These are phyloP conservation scores for Loxodonta africana DNA, from an alignment of 2,113 vertebrate genomes.

Conservation along the genomic window DNA sequence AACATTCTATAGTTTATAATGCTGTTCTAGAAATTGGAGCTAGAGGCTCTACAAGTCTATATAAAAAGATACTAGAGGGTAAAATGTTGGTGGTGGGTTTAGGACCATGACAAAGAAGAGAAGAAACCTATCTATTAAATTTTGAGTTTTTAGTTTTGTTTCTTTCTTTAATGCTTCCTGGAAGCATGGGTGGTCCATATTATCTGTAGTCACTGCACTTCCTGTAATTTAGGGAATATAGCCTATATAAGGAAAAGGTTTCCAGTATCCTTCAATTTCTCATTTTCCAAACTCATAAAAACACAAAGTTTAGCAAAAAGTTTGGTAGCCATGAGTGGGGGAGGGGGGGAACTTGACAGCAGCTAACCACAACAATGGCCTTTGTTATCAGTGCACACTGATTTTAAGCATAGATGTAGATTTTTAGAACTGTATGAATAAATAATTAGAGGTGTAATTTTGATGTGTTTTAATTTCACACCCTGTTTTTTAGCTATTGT, in stretches of 20 bases:
- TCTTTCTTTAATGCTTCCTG: neutral
- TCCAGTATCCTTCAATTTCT: neutral
- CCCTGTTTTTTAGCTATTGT: neutral
- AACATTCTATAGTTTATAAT: neutral
- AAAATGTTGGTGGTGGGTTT: neutral
- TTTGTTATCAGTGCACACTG: neutral
- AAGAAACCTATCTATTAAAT: neutral
- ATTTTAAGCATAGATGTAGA: neutral
- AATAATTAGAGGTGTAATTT: neutral
- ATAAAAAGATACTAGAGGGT: neutral
- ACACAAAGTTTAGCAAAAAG: neutral
- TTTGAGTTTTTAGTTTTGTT: neutral
- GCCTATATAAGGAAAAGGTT: neutral
- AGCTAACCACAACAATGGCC: neutral
- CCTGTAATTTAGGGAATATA: neutral
- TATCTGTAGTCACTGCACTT: neutral
- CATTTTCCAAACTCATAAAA: neutral
- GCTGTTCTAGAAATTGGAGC: neutral
- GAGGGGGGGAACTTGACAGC: neutral
- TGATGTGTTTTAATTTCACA: neutral
- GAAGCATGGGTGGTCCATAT: neutral
- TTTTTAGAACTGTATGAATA: neutral
- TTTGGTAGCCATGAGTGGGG: neutral
- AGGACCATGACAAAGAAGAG: neutral
- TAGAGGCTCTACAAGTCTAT: neutral